Percentiles rank a stretch among this genome's conserved stretches.
Evolutionary conservation across 2,888 invertebrate species (phyloP).

Genomic region (Eudasyphora cyanicolor): DNA sequence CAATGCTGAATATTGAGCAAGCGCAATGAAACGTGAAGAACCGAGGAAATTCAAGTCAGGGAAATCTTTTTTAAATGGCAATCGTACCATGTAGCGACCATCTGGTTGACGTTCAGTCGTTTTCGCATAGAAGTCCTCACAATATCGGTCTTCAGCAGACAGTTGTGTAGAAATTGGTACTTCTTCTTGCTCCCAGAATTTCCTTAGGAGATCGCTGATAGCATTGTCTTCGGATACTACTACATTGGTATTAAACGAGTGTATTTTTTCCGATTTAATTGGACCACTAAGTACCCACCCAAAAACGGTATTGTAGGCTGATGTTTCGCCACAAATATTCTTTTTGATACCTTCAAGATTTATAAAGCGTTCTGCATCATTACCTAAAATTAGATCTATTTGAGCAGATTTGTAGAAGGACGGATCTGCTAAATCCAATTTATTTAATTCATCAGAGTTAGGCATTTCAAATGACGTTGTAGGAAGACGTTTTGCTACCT

Average conservation of each 20-base stretch:
- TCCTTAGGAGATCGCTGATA: background rate
- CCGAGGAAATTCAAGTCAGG: slow-evolving; percentile 19
- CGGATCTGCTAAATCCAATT: background rate
- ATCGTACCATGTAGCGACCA: background rate
- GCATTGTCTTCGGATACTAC: background rate
- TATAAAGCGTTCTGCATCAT: too few species aligned
- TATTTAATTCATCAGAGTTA: background rate
- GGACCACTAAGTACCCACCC: slow-evolving; percentile 5
- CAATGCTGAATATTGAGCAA: slow-evolving; percentile 21
- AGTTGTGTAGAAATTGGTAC: background rate
- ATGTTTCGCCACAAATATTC: too few species aligned
- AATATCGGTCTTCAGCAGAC: background rate
- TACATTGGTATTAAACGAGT: background rate
- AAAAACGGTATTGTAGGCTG: background rate
- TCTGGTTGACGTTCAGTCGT: background rate
- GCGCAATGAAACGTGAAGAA: background rate
- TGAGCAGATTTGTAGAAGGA: background rate
- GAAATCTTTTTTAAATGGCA: slow-evolving; percentile 36
- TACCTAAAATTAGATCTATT: background rate
- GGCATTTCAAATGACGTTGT: background rate
- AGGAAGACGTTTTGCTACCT: background rate
- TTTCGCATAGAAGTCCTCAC: background rate
- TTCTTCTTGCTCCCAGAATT: slow-evolving; percentile 27
- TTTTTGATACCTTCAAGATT: too few species aligned
- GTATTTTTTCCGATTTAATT: background rate